Percentiles rank a stretch among this genome's conserved stretches.
Conservation (phyloP, 2,797 vertebrate genomes). For the Poeciliopsis turneri region DNA sequence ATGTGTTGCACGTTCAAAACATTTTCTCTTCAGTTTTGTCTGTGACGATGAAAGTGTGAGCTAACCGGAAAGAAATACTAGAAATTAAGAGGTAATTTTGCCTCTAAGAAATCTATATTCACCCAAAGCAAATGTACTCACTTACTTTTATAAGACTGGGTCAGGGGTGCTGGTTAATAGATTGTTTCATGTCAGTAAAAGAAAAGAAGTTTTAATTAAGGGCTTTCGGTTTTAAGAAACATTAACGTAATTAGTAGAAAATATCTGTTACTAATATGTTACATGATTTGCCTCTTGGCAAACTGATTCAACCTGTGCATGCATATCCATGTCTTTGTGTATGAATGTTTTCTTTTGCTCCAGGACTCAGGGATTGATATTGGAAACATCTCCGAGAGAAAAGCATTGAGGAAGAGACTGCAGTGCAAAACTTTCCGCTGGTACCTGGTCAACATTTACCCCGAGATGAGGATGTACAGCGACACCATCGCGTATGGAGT, state of each 20-base stretch:
- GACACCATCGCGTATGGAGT: slow-evolving; percentile 94
- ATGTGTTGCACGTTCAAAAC: background rate
- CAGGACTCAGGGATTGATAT: slow-evolving; percentile 98
- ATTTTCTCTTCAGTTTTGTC: background rate
- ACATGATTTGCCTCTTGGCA: slow-evolving; percentile 38
- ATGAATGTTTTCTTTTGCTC: slow-evolving; percentile 21
- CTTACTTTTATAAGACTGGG: slow-evolving; percentile 5
- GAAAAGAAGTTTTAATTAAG: slow-evolving; percentile 8
- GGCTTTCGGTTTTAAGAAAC: background rate
- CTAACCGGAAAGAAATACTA: background rate
- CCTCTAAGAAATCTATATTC: background rate
- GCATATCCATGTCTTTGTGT: slow-evolving; percentile 18
- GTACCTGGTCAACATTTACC: slow-evolving; percentile 98
- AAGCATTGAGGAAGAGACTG: slow-evolving; percentile 92
- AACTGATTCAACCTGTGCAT: slow-evolving; percentile 33
- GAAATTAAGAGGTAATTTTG: background rate
- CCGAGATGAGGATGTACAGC: slow-evolving; percentile 97
- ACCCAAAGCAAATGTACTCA: background rate
- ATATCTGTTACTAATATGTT: slow-evolving; percentile 16
- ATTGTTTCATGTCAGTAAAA: slow-evolving; percentile 18
- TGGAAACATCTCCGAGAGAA: slow-evolving; percentile 92
- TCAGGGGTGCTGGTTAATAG: slow-evolving; percentile 3
- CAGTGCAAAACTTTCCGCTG: slow-evolving; percentile 98
- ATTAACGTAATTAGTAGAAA: background rate
- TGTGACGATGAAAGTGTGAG: background rate